These are phyloP conservation scores for Acromyrmex echinatior DNA, from an alignment of 1,140 invertebrate genomes.

Conservation along the genomic window DNA sequence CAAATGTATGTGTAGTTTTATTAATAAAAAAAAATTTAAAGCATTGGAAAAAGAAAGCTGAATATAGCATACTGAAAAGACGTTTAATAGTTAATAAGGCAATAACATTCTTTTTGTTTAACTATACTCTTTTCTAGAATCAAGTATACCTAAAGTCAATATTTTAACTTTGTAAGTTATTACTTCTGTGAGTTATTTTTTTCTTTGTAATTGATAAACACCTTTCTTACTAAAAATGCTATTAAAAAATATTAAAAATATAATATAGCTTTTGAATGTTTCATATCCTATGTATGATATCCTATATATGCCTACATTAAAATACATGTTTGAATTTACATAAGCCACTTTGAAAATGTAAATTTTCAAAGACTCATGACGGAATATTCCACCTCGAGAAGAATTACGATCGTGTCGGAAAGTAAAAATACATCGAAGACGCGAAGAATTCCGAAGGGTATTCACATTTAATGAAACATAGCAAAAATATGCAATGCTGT, in stretches of 20 bases:
- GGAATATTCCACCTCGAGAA: slow-evolving; percentile 38
- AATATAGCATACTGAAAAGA: too few relatives aligned
- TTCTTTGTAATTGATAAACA: background rate
- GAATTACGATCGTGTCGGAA: slow-evolving; percentile 35
- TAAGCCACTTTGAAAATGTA: slow-evolving; percentile 22
- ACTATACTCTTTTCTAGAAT: background rate
- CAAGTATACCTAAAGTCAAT: too few relatives aligned
- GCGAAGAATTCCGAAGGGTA: slow-evolving; percentile 40
- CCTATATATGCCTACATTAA: background rate
- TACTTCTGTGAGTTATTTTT: too few relatives aligned
- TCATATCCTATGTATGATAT: background rate
- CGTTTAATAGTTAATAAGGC: too few relatives aligned
- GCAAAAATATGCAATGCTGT: slow-evolving; percentile 41
- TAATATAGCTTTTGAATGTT: background rate
- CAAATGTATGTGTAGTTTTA: too few relatives aligned
- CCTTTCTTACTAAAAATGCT: background rate
- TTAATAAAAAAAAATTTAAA: too few relatives aligned
- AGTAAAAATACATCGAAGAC: slow-evolving; percentile 61
- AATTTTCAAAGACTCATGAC: slow-evolving; percentile 9
- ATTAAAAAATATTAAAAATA: background rate
- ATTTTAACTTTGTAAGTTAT: too few relatives aligned
- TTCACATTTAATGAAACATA: slow-evolving; percentile 36
- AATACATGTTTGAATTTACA: background rate
- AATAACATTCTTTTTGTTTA: background rate
- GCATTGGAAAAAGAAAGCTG: too few relatives aligned